Evolutionary conservation across 2,113 vertebrate species (phyloP).

Genomic region (Rhizomys pruinosus): DNA sequence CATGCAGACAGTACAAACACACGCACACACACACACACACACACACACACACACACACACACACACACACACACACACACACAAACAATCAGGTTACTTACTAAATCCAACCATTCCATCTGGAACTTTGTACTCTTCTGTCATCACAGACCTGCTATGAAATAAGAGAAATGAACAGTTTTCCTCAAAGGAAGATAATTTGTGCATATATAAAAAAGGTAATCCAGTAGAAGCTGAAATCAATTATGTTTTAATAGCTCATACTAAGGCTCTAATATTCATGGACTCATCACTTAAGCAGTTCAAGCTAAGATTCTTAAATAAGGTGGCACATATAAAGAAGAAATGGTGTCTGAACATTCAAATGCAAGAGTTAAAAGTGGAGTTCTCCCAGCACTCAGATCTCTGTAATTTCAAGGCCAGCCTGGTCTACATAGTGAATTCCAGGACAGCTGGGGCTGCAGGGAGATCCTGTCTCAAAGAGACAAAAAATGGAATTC

Average conservation of each 20-base stretch:
- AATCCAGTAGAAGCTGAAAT: neutral
- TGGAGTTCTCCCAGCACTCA: too few relatives aligned
- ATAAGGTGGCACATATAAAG: neutral
- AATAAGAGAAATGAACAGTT: constrained; percentile 64
- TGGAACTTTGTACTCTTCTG: constrained; percentile 98
- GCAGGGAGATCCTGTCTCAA: neutral
- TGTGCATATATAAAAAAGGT: constrained; percentile 18
- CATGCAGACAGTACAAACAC: too few relatives aligned
- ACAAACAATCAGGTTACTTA: constrained; percentile 93
- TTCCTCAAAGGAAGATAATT: neutral
- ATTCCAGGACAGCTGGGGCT: too few relatives aligned
- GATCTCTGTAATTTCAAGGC: too few relatives aligned
- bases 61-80: too few relatives aligned
- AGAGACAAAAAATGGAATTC: neutral
- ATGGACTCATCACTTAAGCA: neutral
- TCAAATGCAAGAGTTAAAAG: neutral
- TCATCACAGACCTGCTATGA: constrained; percentile 91
- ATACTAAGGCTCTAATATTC: neutral
- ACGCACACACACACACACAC: too few relatives aligned
- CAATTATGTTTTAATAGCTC: neutral
- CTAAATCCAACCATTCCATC: constrained; percentile 99
- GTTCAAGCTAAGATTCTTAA: neutral
- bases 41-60: too few relatives aligned
- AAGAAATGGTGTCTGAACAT: neutral
- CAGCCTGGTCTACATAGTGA: too few relatives aligned